These are phyloP conservation scores for Aphidius gifuensis DNA, from an alignment of 1,140 invertebrate species.

Conservation along the genomic window DNA sequence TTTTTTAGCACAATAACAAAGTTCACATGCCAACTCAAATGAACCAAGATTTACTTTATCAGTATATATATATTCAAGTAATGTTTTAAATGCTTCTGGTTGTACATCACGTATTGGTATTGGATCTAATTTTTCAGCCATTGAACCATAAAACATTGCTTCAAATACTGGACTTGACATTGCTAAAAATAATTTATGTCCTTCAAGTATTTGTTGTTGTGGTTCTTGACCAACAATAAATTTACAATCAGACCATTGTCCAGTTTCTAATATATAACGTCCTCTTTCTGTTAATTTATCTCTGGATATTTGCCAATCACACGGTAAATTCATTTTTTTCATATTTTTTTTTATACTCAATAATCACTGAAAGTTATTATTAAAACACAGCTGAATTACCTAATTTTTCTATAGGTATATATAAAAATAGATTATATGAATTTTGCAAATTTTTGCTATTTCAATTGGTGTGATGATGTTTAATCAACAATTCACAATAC, in stretches of 20 bases:
- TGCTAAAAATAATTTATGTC: slow-evolving; percentile 77
- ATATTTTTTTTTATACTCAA: not conserved
- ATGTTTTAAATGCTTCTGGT: slow-evolving; percentile 77
- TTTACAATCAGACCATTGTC: slow-evolving; percentile 76
- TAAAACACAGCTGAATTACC: too few species aligned
- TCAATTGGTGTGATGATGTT: too few species aligned
- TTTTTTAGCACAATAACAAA: slow-evolving; percentile 84
- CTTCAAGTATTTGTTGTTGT: slow-evolving; percentile 68
- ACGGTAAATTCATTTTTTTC: slow-evolving; percentile 42
- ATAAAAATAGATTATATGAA: too few species aligned
- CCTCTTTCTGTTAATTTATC: slow-evolving; percentile 68
- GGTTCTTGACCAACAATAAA: slow-evolving; percentile 79
- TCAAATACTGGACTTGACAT: slow-evolving; percentile 82
- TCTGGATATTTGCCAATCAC: slow-evolving; percentile 73
- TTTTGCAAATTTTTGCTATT: too few species aligned
- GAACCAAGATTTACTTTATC: slow-evolving; percentile 74
- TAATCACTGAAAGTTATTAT: too few species aligned
- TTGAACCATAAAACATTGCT: slow-evolving; percentile 75
- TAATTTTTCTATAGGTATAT: too few species aligned
- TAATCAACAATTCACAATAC: too few species aligned
- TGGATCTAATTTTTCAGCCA: slow-evolving; percentile 67
- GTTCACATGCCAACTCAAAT: slow-evolving; percentile 79
- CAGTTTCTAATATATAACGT: slow-evolving; percentile 67
- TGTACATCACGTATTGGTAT: slow-evolving; percentile 80
- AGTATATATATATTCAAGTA: slow-evolving; percentile 79